Evolutionary conservation across 2,113 vertebrate species (phyloP), one percentile per base, ranked within the genome.

Genomic region (Antennarius striatus): DNA sequence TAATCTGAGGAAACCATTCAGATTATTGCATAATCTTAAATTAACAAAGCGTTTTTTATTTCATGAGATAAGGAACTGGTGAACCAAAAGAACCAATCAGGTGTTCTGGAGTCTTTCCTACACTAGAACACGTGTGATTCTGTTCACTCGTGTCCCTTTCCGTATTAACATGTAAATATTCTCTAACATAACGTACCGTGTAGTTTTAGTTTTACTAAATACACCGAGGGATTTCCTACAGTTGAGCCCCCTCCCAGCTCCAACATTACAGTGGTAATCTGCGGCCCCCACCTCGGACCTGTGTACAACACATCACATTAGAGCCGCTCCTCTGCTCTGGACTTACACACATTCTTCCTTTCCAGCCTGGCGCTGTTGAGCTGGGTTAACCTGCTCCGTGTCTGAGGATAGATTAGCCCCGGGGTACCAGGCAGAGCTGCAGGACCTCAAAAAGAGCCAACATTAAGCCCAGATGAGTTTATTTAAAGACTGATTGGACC

Each of bases 361-460:
- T 95, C 92, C 89, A 88, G 91, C 92, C 93, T 93, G 89, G 89
- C 86, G 62, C 86, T 91, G 92, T 91, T 92, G 93, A 94, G 92
- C 93, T 87, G 83, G 91, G 93, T 93, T 91, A 94, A 93, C 91
- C 90, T 93, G 91, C 91, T 89, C 91, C 88, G 94, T 87, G 89
- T 92, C 95, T 90, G 92, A 93, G 93, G 93, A 90, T 93, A 95
- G 96, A 96, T 96, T 96, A 96, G 86, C 79, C 96, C 95, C 94
- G 93, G 92, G 94, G 95, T 95, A 94, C 95, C 95, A 95, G 94
- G 94, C 95, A 92, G 95, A 95, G 94, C 94, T 90, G 92, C 89
- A 86, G 91, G 91, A 93, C 89, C 90, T 92, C 92, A 92, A 91
- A 90, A 93, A 93, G 93, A 92, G 93, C 90, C 91, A 94, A 93